Conservation (phyloP, 1,140 invertebrate species). For the Halesus radiatus region DNA sequence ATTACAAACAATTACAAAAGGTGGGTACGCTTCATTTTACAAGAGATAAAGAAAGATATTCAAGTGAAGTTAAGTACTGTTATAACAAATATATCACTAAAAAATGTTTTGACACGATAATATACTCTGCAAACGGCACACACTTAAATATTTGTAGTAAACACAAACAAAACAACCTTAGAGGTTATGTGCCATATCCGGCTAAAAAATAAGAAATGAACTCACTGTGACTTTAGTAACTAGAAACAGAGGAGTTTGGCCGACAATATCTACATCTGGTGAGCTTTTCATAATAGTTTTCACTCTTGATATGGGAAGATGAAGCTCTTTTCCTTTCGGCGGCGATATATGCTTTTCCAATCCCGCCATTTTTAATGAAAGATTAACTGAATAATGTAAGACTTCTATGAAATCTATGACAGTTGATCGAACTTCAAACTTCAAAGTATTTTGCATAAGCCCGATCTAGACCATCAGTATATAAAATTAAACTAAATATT, state of each 20-base stretch:
- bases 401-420: not conserved
- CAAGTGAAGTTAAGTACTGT: not conserved
- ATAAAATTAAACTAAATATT: too few relatives aligned
- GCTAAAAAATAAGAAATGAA: too few relatives aligned
- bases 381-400: not conserved
- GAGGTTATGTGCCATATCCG: too few relatives aligned
- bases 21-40: not conserved
- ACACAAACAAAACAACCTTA: too few relatives aligned
- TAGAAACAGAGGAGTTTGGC: conserved; percentile 80
- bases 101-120: too few relatives aligned
- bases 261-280: conserved; percentile 83
- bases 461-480: too few relatives aligned
- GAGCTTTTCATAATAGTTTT: conserved; percentile 91
- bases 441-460: too few relatives aligned
- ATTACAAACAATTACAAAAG: too few relatives aligned
- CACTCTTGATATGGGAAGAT: conserved; percentile 79
- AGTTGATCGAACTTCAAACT: not conserved
- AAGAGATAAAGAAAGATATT: not conserved
- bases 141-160: too few relatives aligned
- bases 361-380: conserved; percentile 34
- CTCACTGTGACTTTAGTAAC: conserved; percentile 82
- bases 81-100: too few relatives aligned
- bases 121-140: too few relatives aligned
- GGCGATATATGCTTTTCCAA: conserved; percentile 59
- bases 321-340: conserved; percentile 61